Evolutionary conservation across 64 coral and sea anemone genomes (phyloP), one percentile per base, ranked within the genome.

Genomic region (Montipora foliosa): DNA sequence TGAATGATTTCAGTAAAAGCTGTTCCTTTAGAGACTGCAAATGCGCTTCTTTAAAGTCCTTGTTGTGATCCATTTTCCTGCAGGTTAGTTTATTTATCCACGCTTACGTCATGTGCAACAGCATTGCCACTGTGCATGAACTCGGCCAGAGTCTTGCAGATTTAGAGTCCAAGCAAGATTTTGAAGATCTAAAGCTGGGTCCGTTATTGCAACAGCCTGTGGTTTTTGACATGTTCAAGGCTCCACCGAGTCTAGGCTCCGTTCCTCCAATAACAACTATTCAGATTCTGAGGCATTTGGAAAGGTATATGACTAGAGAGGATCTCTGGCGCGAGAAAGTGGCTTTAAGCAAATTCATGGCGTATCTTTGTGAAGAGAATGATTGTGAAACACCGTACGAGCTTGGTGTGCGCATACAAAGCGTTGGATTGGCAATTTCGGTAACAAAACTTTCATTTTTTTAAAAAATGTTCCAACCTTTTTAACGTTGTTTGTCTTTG

Each of bases 221-320:
- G 48, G 93, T 97, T 24, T 97, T 94, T 89, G 79, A 97, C 81
- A 84, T 97, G 71, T 97, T 97, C 62, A 97, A 95, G 68, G 80
- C 91, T 25, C 95, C 95, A 14, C 81, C 92, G 5, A 78, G 78
- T 59, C 77, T 64, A 17, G 9, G 68, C 17, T 87, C 80, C 10
- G 3, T 91, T n/a, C 95, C 88, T 37, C 67, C 20, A 21, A 67
- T 97, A 10, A 97, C 92, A 60, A 97, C 95, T 25, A 68, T 97
- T 61, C 95, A 97, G 67, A 92, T 97, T 49, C 47, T 97, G 58
- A 97, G 82, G 37, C 82, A 94, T 25, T 67, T 97, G 76, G 82
- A 95, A 45, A 94, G 61, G 49, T 92, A 97, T 73, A 94, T 97
- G 93, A 83, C 80, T 1, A 92, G 88, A 69, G 82, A 82, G 46